These are phyloP conservation scores for Bombus waltoni DNA, from an alignment of 1,140 invertebrate genomes.

Conservation along the genomic window DNA sequence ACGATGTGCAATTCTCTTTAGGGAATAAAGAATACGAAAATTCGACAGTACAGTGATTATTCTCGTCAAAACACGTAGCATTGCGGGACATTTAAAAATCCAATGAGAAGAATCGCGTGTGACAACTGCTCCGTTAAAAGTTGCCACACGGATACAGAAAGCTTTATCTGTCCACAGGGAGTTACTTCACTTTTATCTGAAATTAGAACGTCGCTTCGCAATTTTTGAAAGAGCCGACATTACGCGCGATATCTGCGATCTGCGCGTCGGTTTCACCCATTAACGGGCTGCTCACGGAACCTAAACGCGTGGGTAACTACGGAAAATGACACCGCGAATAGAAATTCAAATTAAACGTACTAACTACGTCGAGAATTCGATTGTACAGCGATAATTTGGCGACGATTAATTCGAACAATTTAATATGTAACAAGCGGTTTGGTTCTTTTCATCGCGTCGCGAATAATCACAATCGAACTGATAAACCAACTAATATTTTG, in stretches of 20 bases:
- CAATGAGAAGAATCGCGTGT: background rate
- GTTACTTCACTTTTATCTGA: constrained; percentile 63
- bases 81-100: no score
- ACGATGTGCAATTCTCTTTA: no score
- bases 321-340: constrained; percentile 1
- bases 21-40: no score
- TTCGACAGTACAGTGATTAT: no score
- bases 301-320: constrained; percentile 3
- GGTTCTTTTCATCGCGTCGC: background rate
- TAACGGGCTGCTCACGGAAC: constrained; percentile 31
- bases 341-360: constrained; percentile 22
- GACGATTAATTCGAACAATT: constrained; percentile 17
- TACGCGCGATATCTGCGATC: constrained; percentile 43
- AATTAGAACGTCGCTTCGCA: constrained; percentile 62
- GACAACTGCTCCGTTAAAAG: background rate
- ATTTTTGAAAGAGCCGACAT: constrained; percentile 9
- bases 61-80: no score
- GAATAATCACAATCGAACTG: no score
- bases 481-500: no score
- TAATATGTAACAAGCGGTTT: background rate
- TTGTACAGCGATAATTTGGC: background rate
- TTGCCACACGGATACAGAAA: background rate
- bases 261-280: constrained; percentile 42
- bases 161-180: constrained; percentile 32
- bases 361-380: background rate